Conservation (phyloP, 2,113 vertebrate species). For the Himantopus leucocephalus region DNA sequence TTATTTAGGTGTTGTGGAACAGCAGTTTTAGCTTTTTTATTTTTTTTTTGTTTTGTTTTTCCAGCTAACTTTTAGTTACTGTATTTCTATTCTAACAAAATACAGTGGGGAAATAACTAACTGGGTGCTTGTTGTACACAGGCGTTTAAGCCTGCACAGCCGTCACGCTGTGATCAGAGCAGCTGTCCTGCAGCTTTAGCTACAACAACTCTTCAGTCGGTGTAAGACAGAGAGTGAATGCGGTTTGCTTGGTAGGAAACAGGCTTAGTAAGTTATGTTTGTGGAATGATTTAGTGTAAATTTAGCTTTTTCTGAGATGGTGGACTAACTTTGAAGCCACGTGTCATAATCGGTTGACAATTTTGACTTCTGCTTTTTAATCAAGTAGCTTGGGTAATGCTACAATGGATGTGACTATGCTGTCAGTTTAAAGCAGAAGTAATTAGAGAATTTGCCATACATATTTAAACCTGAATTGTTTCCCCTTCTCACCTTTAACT, state of each 20-base stretch:
- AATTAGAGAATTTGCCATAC: background rate
- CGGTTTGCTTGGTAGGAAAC: background rate
- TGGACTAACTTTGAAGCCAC: background rate
- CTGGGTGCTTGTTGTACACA: background rate
- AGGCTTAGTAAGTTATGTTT: background rate
- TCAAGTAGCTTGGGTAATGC: background rate
- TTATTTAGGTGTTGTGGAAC: background rate
- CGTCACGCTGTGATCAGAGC: background rate
- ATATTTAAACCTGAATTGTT: background rate
- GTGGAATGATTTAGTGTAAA: background rate
- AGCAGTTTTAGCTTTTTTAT: background rate
- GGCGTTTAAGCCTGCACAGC: background rate
- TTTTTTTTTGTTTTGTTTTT: no score
- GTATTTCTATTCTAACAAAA: background rate
- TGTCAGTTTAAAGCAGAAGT: background rate
- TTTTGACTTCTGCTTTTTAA: background rate
- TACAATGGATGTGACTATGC: background rate
- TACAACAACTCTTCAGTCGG: background rate
- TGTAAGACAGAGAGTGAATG: background rate
- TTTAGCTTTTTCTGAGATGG: background rate
- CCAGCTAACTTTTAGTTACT: background rate
- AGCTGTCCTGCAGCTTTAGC: background rate
- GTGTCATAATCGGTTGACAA: background rate
- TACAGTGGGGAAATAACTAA: background rate
- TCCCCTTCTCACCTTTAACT: background rate